These are phyloP conservation scores for Lingula anatina DNA, from an alignment of 2,888 invertebrate genomes.

Conservation along the genomic window DNA sequence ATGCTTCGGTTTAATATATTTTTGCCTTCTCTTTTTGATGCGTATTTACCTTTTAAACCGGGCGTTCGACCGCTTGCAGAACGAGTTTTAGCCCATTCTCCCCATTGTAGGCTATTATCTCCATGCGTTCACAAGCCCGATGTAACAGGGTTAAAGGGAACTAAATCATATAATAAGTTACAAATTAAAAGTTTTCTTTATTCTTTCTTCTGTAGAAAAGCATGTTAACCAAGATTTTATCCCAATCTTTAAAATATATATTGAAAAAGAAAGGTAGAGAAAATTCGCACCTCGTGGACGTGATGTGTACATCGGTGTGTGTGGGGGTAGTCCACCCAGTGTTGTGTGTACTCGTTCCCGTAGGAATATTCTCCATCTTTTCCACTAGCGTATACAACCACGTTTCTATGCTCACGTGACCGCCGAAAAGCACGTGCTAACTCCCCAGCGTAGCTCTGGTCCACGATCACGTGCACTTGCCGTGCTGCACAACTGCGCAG, in stretches of 20 bases:
- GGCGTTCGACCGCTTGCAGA: too few relatives aligned
- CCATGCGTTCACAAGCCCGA: too few relatives aligned
- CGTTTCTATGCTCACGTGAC: constrained; percentile 42
- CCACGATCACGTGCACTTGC: constrained; percentile 54
- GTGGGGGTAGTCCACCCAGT: constrained; percentile 46
- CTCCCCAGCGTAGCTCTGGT: constrained; percentile 55
- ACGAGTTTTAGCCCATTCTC: too few relatives aligned
- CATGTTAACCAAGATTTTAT: too few relatives aligned
- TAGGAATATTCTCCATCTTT: constrained; percentile 45
- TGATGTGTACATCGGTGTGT: constrained; percentile 42
- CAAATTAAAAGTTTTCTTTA: too few relatives aligned
- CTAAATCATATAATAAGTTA: too few relatives aligned
- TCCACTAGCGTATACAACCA: constrained; percentile 48
- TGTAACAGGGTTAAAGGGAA: too few relatives aligned
- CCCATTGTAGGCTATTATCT: too few relatives aligned
- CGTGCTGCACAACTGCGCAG: constrained; percentile 53
- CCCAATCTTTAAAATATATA: too few relatives aligned
- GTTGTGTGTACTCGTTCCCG: constrained; percentile 45
- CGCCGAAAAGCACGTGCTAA: constrained; percentile 41
- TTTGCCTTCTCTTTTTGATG: constrained; percentile 4
- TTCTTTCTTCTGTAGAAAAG: too few relatives aligned
- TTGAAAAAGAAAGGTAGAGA: too few relatives aligned
- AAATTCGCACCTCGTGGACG: constrained; percentile 40
- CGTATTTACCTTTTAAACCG: too few relatives aligned
- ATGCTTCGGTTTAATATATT: not conserved